Conservation (phyloP, 2,113 vertebrate genomes). For the Mesoclemmys tuberculata region DNA sequence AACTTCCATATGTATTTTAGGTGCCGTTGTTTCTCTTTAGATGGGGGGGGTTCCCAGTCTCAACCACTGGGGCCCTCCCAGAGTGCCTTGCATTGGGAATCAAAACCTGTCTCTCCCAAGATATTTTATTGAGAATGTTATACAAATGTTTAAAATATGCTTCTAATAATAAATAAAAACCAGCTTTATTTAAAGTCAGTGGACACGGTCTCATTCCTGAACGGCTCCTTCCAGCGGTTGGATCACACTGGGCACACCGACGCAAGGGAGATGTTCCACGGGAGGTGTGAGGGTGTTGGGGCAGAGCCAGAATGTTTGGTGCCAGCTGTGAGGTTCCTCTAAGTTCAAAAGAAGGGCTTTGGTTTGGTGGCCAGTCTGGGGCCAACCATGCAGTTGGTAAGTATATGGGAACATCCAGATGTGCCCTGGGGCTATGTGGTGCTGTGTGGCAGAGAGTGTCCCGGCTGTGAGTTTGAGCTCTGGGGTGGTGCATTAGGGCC, state of each 20-base stretch:
- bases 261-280: neutral
- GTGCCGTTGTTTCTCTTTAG: neutral
- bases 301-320: neutral
- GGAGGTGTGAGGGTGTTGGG: neutral
- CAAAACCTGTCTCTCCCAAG: constrained; percentile 56
- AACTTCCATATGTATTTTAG: neutral
- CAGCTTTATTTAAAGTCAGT: constrained; percentile 82
- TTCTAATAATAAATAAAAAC: constrained; percentile 83
- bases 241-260: neutral
- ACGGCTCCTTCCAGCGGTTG: accelerated
- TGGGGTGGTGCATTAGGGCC: neutral
- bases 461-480: neutral
- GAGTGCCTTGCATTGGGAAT: constrained; percentile 77
- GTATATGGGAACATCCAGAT: neutral
- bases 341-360: neutral
- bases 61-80: neutral
- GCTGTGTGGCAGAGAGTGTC: neutral
- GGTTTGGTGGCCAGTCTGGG: neutral
- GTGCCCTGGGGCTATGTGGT: neutral
- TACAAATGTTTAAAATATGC: constrained; percentile 79
- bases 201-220: neutral
- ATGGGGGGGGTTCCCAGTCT: neutral
- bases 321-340: neutral
- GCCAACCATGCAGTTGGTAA: neutral
- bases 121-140: constrained; percentile 79